phyloP scores from a whole-genome alignment of 2,797 vertebrate species.

The Heliangelus exortis region DNA sequence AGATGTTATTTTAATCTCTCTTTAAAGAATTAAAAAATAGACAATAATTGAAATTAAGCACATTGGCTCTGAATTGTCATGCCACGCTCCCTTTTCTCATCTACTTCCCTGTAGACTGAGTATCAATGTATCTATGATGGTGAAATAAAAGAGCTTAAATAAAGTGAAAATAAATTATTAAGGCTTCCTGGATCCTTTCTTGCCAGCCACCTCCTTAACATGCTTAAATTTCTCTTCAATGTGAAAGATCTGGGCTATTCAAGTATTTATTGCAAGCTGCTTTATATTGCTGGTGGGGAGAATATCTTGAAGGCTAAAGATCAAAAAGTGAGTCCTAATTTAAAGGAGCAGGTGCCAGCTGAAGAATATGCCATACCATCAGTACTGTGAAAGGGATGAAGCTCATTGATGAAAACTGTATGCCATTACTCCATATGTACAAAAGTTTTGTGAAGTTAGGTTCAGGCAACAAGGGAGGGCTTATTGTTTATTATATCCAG shows the following conservation, averaged over 20 bases:
- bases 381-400: neutral
- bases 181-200: neutral
- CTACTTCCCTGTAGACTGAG: neutral
- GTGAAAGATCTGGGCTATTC: neutral
- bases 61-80: neutral
- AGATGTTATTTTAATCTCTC: neutral
- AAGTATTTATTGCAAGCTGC: neutral
- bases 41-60: neutral
- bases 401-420: neutral
- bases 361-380: neutral
- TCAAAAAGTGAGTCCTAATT: neutral
- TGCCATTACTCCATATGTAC: neutral
- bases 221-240: neutral
- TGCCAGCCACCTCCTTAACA: neutral
- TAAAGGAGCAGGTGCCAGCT: neutral
- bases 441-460: neutral
- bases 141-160: neutral
- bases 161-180: neutral
- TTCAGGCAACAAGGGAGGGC: neutral
- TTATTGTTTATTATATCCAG: neutral
- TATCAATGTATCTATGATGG: neutral
- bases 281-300: neutral
- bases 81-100: neutral
- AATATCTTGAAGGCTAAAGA: neutral
- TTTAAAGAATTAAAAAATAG: neutral